phyloP scores from a whole-genome alignment of 2,113 vertebrate genomes.

The Equus przewalskii region DNA sequence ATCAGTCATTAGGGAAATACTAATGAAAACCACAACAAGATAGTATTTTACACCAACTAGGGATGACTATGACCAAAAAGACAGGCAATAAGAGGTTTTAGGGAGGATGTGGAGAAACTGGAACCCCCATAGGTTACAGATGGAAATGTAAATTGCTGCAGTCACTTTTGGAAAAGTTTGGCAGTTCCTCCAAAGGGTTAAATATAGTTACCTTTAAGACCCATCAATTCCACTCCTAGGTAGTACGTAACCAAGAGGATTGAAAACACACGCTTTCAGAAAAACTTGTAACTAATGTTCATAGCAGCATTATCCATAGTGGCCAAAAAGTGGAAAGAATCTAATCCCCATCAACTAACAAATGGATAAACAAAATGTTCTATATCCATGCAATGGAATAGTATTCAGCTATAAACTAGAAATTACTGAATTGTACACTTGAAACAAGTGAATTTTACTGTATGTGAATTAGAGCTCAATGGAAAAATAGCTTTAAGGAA shows the following conservation, averaged over 20 bases:
- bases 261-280: slow-evolving; percentile 10
- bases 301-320: background rate
- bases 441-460: background rate
- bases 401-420: slow-evolving; percentile 43
- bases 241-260: background rate
- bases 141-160: background rate
- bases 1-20: background rate
- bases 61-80: background rate
- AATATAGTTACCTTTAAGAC: slow-evolving; percentile 29
- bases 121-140: background rate
- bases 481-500: background rate
- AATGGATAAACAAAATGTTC: background rate
- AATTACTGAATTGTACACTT: background rate
- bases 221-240: background rate
- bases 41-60: background rate
- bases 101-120: background rate
- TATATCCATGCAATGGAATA: background rate
- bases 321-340: slow-evolving; percentile 16
- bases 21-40: slow-evolving; percentile 50
- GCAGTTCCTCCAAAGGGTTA: slow-evolving; percentile 26
- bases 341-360: background rate
- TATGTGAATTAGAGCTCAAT: background rate
- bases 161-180: slow-evolving; percentile 1
- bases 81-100: background rate
- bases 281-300: slow-evolving; percentile 1